Evolutionary conservation across 2,113 vertebrate species (phyloP).

Genomic region (Tor tambroides): DNA sequence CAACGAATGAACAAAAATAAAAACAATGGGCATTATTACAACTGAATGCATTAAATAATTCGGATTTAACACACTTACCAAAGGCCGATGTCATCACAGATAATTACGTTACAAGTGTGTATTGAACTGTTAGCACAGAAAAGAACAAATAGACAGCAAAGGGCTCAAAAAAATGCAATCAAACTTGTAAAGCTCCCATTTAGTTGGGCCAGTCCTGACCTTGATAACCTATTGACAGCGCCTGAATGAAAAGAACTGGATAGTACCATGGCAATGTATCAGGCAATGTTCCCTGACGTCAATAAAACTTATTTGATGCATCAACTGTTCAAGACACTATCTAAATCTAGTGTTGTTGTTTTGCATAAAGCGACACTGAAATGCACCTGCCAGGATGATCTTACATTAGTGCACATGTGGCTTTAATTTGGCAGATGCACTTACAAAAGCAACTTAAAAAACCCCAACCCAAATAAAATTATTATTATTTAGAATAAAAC

Average conservation of each 20-base stretch:
- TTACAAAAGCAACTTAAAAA: background rate
- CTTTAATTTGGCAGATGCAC: background rate
- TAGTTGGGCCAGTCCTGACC: background rate
- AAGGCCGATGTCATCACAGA: background rate
- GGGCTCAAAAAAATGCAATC: background rate
- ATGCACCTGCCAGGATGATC: background rate
- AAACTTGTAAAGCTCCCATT: background rate
- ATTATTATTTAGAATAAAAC: no score
- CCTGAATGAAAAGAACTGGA: background rate
- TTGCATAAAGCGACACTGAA: background rate
- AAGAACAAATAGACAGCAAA: background rate
- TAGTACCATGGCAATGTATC: background rate
- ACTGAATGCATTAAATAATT: no score
- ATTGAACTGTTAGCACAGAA: background rate
- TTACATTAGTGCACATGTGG: background rate
- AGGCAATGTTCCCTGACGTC: background rate
- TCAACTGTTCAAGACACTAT: background rate
- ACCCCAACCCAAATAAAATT: rapidly evolving
- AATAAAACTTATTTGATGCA: background rate
- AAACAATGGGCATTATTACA: background rate
- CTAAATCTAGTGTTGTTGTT: background rate
- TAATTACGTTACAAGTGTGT: background rate
- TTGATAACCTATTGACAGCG: background rate
- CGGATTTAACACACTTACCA: background rate
- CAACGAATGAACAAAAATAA: background rate